phyloP scores from a whole-genome alignment of 2,888 invertebrate species.

The Julus scandinavius region DNA sequence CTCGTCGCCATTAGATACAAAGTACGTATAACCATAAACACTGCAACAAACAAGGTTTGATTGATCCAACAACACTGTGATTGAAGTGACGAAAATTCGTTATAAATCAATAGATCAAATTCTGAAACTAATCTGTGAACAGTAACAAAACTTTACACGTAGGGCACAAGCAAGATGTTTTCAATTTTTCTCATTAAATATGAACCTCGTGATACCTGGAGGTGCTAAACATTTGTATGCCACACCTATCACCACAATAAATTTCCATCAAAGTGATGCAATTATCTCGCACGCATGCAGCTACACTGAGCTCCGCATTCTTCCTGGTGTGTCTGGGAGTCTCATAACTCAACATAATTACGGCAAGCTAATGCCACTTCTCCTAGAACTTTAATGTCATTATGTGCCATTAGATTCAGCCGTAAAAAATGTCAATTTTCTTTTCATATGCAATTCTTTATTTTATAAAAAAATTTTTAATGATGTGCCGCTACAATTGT shows the following conservation, averaged over 20 bases:
- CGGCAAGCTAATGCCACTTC: not conserved
- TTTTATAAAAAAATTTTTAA: not conserved
- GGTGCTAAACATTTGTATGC: not conserved
- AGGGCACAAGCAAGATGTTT: not conserved
- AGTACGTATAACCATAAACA: too few species aligned
- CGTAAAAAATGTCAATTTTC: not conserved
- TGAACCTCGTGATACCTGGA: not conserved
- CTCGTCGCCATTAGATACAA: too few species aligned
- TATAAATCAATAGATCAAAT: too few species aligned
- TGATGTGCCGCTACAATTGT: too few species aligned
- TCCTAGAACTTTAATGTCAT: not conserved
- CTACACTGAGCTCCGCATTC: not conserved
- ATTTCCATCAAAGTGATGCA: constrained; percentile 8
- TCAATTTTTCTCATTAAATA: not conserved
- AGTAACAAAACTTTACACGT: not conserved
- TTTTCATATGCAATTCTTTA: not conserved
- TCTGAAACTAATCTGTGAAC: too few species aligned
- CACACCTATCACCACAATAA: not conserved
- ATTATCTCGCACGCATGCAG: not conserved
- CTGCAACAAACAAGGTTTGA: too few species aligned
- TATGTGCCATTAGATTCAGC: not conserved
- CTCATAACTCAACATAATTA: not conserved
- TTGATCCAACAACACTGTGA: too few species aligned
- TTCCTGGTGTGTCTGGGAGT: not conserved
- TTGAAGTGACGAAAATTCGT: too few species aligned